Base-by-base conservation (phyloP, 2,888 invertebrate species). In the Thalpophila matura region DNA sequence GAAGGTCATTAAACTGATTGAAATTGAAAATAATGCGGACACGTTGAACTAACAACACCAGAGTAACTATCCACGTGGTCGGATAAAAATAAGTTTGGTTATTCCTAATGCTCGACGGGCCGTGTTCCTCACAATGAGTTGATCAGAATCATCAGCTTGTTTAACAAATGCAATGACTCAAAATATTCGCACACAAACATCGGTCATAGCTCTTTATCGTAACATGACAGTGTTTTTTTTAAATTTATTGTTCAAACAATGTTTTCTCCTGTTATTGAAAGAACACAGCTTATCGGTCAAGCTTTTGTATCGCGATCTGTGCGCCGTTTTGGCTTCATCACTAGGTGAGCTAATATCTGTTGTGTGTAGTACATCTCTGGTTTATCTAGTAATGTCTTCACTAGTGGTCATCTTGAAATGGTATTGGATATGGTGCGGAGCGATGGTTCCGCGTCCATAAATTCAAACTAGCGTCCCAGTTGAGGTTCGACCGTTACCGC, bases 231-330 rank as follows among this genome's bases (percentile, higher is more conserved):
- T 83, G 75, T 82, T 83, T 87, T 77, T 86, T 89, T 86, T 83
- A 77, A 84, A 82, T 84, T 85, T 85, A 89, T 89, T 89, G 89
- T 88, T 88, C 90, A 92, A 92, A 91, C 92, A 91, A 90, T 92
- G 92, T 92, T 92, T 91, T 87, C 90, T 89, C 87, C 87, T 90
- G 89, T 90, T 91, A 93, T 90, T 91, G 91, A 89, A 89, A 89
- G 90, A 91, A 90, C 74, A 87, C 85, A 84, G 89, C 88, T 93
- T 94, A 94, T 94, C 93, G 92, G 91, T 91, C 91, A 90, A 90
- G 91, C 92, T 94, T 93, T 94, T 94, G 93, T 93, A 89, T 89
- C 83, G 88, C 86, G 90, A 94, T 93, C 93, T 86, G 81, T 86
- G 86, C 85, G 86, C 81, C 81, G 84, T 85, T 89, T 89, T 77